Conservation (phyloP, 1,140 invertebrate genomes). For the Drosophila orosa region DNA sequence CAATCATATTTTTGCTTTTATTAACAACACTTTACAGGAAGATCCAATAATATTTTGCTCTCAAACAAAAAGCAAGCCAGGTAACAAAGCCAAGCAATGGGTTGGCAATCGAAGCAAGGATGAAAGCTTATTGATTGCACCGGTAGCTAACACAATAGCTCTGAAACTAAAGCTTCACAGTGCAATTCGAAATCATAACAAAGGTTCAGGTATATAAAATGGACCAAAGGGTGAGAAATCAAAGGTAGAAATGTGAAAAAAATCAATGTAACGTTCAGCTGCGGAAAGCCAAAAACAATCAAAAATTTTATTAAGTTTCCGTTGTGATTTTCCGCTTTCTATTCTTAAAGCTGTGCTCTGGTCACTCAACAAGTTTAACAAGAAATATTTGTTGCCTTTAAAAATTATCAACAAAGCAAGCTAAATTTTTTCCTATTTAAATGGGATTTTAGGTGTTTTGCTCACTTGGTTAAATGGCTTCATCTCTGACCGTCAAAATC, state of each 20-base stretch:
- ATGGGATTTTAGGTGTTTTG: slow-evolving; percentile 1
- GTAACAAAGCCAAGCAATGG: neutral
- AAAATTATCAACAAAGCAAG: neutral
- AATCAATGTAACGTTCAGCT: slow-evolving; percentile 1
- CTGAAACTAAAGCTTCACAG: slow-evolving; percentile 11
- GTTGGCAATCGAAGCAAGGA: neutral
- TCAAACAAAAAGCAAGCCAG: neutral
- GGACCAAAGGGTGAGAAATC: slow-evolving; percentile 10
- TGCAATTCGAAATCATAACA: slow-evolving; percentile 13
- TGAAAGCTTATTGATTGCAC: slow-evolving; percentile 17
- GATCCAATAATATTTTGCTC: neutral
- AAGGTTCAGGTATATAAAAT: slow-evolving; percentile 1
- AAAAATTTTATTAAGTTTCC: slow-evolving; percentile 10
- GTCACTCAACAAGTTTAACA: slow-evolving; percentile 1
- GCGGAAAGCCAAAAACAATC: slow-evolving; percentile 7
- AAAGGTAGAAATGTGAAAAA: slow-evolving; percentile 14
- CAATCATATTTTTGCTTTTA: neutral
- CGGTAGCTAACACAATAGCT: slow-evolving; percentile 20
- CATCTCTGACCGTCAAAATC: slow-evolving; percentile 28
- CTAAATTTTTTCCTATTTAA: neutral
- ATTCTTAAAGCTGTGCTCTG: neutral
- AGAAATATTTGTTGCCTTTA: neutral
- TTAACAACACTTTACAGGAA: slow-evolving; percentile 1
- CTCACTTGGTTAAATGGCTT: slow-evolving; percentile 19
- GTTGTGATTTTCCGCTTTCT: neutral